Percentiles rank a stretch among this genome's conserved stretches.
Conservation (phyloP, 30 jellyfish, hydroid and myxozoan genomes). For the Turritopsis rubra region DNA sequence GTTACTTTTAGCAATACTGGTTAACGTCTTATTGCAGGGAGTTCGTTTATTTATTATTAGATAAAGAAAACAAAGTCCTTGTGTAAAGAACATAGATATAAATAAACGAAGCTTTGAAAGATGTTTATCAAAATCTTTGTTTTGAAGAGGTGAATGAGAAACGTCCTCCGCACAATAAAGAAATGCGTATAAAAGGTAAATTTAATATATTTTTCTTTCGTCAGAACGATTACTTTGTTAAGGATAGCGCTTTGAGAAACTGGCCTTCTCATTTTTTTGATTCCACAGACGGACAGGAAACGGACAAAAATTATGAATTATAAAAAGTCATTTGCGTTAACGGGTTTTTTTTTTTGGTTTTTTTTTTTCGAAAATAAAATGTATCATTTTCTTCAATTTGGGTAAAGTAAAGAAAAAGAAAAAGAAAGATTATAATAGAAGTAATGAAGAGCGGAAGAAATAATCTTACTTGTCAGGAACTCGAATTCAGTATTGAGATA, state of each 20-base stretch:
- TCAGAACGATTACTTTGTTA: background rate
- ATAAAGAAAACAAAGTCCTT: background rate
- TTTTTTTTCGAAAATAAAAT: background rate
- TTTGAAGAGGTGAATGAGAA: background rate
- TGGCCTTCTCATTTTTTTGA: background rate
- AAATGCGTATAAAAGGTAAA: background rate
- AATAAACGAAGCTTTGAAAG: background rate
- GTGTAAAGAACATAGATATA: background rate
- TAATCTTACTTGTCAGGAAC: too few species aligned
- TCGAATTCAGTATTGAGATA: too few species aligned
- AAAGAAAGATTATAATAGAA: too few species aligned
- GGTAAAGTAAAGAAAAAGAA: too few species aligned
- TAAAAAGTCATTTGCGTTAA: background rate
- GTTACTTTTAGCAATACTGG: background rate
- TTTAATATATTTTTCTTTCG: background rate
- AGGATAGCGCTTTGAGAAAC: too few species aligned
- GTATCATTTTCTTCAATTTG: too few species aligned
- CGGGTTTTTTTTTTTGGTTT: too few species aligned
- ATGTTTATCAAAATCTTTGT: background rate
- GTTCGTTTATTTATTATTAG: background rate
- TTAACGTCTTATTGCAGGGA: background rate
- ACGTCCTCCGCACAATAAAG: background rate
- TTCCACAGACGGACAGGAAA: background rate
- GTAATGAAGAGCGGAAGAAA: too few species aligned
- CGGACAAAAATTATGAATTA: background rate